Percentiles rank a stretch among this genome's conserved stretches.
phyloP scores from a whole-genome alignment of 2,888 invertebrate genomes.

The Drosophila lacicola region DNA sequence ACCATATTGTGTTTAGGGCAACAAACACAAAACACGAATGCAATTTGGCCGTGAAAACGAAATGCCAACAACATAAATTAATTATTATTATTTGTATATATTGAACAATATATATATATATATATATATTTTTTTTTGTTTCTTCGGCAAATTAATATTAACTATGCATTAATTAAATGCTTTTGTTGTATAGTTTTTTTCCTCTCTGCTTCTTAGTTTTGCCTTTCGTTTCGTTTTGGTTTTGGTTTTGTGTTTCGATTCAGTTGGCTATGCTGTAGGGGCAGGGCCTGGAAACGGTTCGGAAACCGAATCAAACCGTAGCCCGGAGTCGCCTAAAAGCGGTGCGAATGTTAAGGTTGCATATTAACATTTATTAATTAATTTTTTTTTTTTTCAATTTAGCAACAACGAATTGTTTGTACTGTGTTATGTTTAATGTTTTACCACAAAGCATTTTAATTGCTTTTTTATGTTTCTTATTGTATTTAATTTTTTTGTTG shows the following conservation, averaged over 20 bases:
- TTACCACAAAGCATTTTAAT: constrained; percentile 37
- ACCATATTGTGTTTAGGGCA: constrained; percentile 25
- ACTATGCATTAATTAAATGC: constrained; percentile 62
- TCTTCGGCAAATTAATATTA: constrained; percentile 52
- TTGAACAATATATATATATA: constrained; percentile 24
- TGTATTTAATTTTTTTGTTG: constrained; percentile 19
- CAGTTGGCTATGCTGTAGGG: constrained; percentile 19
- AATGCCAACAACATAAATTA: constrained; percentile 76
- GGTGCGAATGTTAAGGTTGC: constrained; percentile 30
- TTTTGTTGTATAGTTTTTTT: constrained; percentile 37
- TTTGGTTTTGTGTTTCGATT: constrained; percentile 28
- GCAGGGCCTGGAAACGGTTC: constrained; percentile 15
- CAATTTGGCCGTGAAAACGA: constrained; percentile 75
- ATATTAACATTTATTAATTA: constrained; percentile 31
- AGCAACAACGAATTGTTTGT: constrained; percentile 10
- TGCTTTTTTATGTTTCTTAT: constrained; percentile 28
- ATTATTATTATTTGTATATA: constrained; percentile 62
- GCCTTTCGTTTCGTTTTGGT: constrained; percentile 30
- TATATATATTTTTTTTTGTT: constrained; percentile 12
- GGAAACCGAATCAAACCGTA: constrained; percentile 5
- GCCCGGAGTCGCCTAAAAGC: neutral
- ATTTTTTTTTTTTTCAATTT: neutral
- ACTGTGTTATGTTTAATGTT: constrained; percentile 40
- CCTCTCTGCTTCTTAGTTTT: constrained; percentile 1
- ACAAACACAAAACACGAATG: constrained; percentile 49